A percentile compares a stretch with the other conserved stretches of the same genome.
Evolutionary conservation across 2,888 invertebrate species (phyloP).

Genomic region (Catocala fraxini): DNA sequence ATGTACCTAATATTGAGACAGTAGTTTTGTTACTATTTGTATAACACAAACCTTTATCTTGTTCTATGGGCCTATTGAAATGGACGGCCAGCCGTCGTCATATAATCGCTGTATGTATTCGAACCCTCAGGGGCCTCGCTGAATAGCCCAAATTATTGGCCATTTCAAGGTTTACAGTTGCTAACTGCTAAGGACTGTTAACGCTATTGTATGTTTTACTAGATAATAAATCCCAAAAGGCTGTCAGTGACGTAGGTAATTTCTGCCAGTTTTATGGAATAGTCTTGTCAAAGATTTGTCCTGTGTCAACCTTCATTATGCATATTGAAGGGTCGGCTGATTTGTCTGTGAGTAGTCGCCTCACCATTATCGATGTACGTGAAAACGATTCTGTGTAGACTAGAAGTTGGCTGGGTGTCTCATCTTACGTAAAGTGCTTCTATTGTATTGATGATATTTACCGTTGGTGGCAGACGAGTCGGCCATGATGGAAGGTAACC

Average conservation of each 20-base stretch:
- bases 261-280: too few relatives aligned
- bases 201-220: slow-evolving; percentile 10
- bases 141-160: slow-evolving; percentile 35
- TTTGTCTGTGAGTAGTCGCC: too few relatives aligned
- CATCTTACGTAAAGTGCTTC: too few relatives aligned
- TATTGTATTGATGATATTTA: too few relatives aligned
- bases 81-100: slow-evolving; percentile 19
- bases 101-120: slow-evolving; percentile 15
- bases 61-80: slow-evolving; percentile 36
- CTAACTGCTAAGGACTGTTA: slow-evolving; percentile 6
- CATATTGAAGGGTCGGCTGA: background rate
- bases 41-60: slow-evolving; percentile 45
- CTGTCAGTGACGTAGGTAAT: slow-evolving; percentile 5
- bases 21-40: slow-evolving; percentile 29
- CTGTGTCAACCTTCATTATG: slow-evolving; percentile 1
- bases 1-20: background rate
- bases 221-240: slow-evolving; percentile 1
- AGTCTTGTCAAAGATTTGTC: background rate
- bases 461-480: too few relatives aligned
- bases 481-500: too few relatives aligned
- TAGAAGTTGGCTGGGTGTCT: too few relatives aligned
- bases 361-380: too few relatives aligned
- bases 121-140: slow-evolving; percentile 30
- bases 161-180: slow-evolving; percentile 17
- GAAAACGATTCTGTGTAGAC: too few relatives aligned